Conservation (phyloP, 2,113 vertebrate species). For the Shinisaurus crocodilurus region DNA sequence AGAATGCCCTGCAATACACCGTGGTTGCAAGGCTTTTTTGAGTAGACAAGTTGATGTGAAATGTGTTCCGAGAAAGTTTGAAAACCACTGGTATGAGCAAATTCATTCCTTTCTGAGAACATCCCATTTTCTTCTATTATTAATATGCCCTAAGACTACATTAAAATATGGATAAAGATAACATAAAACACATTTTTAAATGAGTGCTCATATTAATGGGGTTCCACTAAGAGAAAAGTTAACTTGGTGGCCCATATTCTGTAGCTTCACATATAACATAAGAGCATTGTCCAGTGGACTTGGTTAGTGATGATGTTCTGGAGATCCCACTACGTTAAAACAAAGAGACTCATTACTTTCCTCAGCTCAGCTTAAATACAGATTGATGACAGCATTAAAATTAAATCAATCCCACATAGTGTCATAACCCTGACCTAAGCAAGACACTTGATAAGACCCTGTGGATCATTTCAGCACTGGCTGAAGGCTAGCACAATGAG, state of each 20-base stretch:
- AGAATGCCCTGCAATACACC: neutral
- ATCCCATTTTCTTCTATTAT: neutral
- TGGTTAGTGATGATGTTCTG: neutral
- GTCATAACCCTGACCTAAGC: neutral
- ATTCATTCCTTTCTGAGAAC: neutral
- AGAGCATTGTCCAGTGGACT: neutral
- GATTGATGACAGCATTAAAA: neutral
- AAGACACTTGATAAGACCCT: neutral
- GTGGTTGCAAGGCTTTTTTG: neutral
- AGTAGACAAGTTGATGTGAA: neutral
- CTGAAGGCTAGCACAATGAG: neutral
- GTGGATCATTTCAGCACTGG: neutral
- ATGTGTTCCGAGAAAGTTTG: no score
- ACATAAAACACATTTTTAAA: neutral
- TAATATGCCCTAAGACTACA: neutral
- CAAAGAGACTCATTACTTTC: neutral
- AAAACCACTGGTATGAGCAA: neutral
- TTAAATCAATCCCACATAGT: neutral
- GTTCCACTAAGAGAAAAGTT: neutral
- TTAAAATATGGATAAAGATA: neutral
- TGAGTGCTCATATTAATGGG: neutral
- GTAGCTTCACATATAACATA: neutral
- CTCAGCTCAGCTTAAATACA: neutral
- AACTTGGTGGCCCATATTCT: neutral
- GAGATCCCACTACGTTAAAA: neutral